A percentile compares a stretch with the other conserved stretches of the same genome.
Conservation (phyloP, 2,888 invertebrate genomes). For the Agriopis leucophaearia region DNA sequence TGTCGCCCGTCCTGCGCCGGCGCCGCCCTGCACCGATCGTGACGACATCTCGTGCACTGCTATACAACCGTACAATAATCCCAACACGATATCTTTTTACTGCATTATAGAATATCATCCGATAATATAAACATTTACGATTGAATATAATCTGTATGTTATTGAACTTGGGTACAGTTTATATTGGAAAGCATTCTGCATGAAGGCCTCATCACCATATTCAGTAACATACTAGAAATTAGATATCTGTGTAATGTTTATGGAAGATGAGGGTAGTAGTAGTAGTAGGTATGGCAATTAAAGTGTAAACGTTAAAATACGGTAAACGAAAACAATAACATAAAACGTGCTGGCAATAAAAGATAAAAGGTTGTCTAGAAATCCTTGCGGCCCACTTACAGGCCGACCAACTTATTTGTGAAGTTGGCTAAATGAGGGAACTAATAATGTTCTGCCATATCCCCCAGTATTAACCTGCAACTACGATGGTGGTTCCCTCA, state of each 20-base stretch:
- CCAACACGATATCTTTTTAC: slow-evolving; percentile 23
- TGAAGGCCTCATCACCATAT: slow-evolving; percentile 29
- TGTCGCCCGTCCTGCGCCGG: slow-evolving; percentile 25
- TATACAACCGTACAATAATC: background rate
- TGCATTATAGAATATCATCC: slow-evolving; percentile 13
- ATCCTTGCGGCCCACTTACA: slow-evolving; percentile 29
- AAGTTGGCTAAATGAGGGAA: background rate
- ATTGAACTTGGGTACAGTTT: slow-evolving; percentile 20
- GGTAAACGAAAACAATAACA: slow-evolving; percentile 38
- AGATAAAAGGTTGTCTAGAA: slow-evolving; percentile 45
- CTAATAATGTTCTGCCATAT: background rate
- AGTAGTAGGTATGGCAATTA: slow-evolving; percentile 15
- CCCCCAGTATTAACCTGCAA: background rate
- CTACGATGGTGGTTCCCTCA: background rate
- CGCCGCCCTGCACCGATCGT: slow-evolving; percentile 43
- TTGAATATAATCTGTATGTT: slow-evolving; percentile 20
- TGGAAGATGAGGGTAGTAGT: slow-evolving; percentile 4
- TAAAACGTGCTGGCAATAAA: slow-evolving; percentile 40
- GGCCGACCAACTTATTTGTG: background rate
- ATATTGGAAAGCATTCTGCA: slow-evolving; percentile 26
- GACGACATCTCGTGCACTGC: slow-evolving; percentile 41
- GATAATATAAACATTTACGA: slow-evolving; percentile 32
- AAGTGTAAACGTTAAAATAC: slow-evolving; percentile 3
- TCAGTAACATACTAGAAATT: slow-evolving; percentile 26
- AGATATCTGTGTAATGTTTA: slow-evolving; percentile 27